A percentile compares a stretch with the other conserved stretches of the same genome.
Conservation (phyloP, 2,113 vertebrate genomes). For the Callipepla californica region DNA sequence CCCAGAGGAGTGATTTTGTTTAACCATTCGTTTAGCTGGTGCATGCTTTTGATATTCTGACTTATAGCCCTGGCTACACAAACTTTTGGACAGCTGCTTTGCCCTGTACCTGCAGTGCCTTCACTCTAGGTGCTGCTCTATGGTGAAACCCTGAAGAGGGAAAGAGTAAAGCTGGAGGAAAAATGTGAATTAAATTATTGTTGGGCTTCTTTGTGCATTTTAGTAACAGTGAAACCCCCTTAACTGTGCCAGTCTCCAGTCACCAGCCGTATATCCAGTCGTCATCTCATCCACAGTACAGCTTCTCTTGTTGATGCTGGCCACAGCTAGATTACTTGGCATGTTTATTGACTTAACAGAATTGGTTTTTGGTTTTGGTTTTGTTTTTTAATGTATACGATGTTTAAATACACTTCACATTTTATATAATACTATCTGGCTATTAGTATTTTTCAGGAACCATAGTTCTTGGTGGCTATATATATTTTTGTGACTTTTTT, state of each 20-base stretch:
- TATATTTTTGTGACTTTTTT: conserved; percentile 96
- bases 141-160: conserved; percentile 36
- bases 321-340: conserved; percentile 84
- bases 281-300: conserved; percentile 77
- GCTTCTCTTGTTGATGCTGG: conserved; percentile 79
- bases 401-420: conserved; percentile 90
- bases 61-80: conserved; percentile 48
- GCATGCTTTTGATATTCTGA: conserved; percentile 73
- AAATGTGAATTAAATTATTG: conserved; percentile 65
- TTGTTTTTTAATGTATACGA: conserved; percentile 83
- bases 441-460: conserved; percentile 89
- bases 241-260: conserved; percentile 80
- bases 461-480: conserved; percentile 89
- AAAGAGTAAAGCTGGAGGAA: conserved; percentile 39
- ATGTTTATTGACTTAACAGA: conserved; percentile 86
- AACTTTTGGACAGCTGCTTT: conserved; percentile 47
- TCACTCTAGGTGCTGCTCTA: conserved; percentile 64
- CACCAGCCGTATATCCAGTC: conserved; percentile 76
- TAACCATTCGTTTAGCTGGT: conserved; percentile 35
- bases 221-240: conserved; percentile 65
- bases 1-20: conserved; percentile 54
- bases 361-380: conserved; percentile 76
- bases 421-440: conserved; percentile 91
- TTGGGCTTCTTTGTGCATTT: conserved; percentile 72
- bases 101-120: conserved; percentile 58